Percentiles rank a stretch among this genome's conserved stretches.
These are phyloP conservation scores for Melipona quadrifasciata DNA, from an alignment of 1,140 invertebrate species.

Conservation along the genomic window DNA sequence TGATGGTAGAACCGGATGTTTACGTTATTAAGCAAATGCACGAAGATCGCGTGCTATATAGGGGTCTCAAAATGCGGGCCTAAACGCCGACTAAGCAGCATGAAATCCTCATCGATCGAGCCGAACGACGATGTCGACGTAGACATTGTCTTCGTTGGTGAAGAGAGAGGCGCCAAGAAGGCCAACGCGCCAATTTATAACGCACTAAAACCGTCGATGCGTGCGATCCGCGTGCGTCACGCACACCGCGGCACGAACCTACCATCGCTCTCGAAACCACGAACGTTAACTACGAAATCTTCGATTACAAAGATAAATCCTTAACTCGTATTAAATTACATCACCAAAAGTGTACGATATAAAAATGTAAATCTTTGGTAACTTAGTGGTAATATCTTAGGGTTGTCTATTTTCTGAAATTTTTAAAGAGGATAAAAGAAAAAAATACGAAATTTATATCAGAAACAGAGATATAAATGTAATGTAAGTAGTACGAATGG, in stretches of 20 bases:
- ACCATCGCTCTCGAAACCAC: too few species aligned
- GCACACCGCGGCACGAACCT: conserved; percentile 41
- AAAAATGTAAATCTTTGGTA: too few species aligned
- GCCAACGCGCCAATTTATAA: conserved; percentile 76
- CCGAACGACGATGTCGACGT: conserved; percentile 64
- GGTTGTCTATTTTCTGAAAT: background rate
- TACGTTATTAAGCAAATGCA: conserved; percentile 78
- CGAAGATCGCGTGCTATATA: conserved; percentile 61
- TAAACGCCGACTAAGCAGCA: conserved; percentile 77
- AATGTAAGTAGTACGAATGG: too few species aligned
- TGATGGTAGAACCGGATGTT: conserved; percentile 64
- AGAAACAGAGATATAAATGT: too few species aligned
- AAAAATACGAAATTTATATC: too few species aligned
- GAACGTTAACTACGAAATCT: background rate
- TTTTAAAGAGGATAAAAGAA: background rate
- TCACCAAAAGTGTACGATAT: too few species aligned
- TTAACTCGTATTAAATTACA: background rate
- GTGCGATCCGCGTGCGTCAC: conserved; percentile 71
- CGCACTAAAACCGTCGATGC: conserved; percentile 75
- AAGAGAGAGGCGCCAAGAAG: conserved; percentile 72
- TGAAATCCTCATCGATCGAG: conserved; percentile 76
- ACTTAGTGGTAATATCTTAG: too few species aligned
- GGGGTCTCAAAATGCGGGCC: conserved; percentile 71
- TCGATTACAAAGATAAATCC: background rate
- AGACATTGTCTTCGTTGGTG: conserved; percentile 41